A percentile compares a stretch with the other conserved stretches of the same genome.
phyloP scores from a whole-genome alignment of 2,113 vertebrate genomes.

The Callocephalon fimbriatum region DNA sequence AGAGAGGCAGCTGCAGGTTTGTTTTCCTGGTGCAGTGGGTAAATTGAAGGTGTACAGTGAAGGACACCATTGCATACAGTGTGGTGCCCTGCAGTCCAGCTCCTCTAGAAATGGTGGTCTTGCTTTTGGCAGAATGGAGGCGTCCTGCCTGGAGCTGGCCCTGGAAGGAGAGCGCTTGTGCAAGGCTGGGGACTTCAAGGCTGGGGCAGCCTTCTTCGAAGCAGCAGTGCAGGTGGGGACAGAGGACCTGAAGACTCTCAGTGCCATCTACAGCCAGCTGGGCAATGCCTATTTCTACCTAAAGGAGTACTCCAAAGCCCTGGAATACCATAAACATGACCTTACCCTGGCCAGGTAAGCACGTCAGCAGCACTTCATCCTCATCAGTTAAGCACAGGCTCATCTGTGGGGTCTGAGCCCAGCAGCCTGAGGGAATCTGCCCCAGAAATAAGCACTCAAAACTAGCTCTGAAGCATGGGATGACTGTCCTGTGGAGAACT shows the following conservation, averaged over 20 bases:
- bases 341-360: slow-evolving; percentile 93
- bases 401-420: not conserved
- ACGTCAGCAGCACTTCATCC: accelerated
- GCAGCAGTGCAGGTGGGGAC: slow-evolving; percentile 95
- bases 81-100: not conserved
- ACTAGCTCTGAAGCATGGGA: not conserved
- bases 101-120: not conserved
- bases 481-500: not conserved
- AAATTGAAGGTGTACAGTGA: not conserved
- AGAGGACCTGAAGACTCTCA: slow-evolving; percentile 95
- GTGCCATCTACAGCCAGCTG: slow-evolving; percentile 98
- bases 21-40: not conserved
- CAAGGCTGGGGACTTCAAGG: slow-evolving; percentile 94
- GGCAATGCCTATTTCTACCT: slow-evolving; percentile 98
- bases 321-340: slow-evolving; percentile 94
- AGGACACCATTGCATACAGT: accelerated
- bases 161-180: slow-evolving; percentile 94
- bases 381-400: not conserved
- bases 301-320: slow-evolving; percentile 92
- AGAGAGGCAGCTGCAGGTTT: not conserved
- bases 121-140: slow-evolving; percentile 88
- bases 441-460: not conserved
- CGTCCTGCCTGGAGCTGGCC: slow-evolving; percentile 94
- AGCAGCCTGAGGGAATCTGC: not conserved
- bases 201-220: slow-evolving; percentile 92